phyloP scores from a whole-genome alignment of 2,888 invertebrate species.

The Hyalella azteca region DNA sequence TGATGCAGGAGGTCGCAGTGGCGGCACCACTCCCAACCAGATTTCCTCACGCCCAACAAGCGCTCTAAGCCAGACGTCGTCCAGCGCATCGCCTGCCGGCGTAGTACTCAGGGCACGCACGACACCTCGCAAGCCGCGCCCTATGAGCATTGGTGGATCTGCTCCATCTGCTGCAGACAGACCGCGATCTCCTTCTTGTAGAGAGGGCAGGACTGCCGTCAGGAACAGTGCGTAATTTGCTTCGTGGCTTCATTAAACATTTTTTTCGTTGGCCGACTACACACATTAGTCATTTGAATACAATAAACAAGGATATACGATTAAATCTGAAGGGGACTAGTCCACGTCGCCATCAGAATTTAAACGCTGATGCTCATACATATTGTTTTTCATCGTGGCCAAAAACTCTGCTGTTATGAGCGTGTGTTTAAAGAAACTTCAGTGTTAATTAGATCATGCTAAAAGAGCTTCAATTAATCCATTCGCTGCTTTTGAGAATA shows the following conservation, averaged over 20 bases:
- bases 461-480: too few relatives aligned
- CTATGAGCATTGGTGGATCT: constrained; percentile 66
- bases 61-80: constrained; percentile 75
- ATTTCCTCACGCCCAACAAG: constrained; percentile 81
- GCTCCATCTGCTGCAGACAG: constrained; percentile 54
- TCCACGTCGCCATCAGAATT: too few relatives aligned
- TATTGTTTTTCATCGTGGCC: neutral
- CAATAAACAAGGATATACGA: too few relatives aligned
- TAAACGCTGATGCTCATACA: neutral
- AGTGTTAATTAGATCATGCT: too few relatives aligned
- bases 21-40: constrained; percentile 74
- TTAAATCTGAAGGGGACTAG: too few relatives aligned
- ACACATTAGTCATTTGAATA: too few relatives aligned
- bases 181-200: constrained; percentile 43
- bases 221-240: constrained; percentile 21
- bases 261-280: too few relatives aligned
- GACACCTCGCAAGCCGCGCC: constrained; percentile 59
- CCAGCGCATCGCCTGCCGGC: constrained; percentile 47
- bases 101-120: constrained; percentile 58
- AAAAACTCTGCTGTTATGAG: neutral
- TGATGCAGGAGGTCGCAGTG: constrained; percentile 52
- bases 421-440: neutral
- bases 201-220: neutral
- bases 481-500: too few relatives aligned
- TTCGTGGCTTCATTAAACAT: neutral